Conservation (phyloP, 2,888 invertebrate genomes). For the Ernsta delagoae region DNA sequence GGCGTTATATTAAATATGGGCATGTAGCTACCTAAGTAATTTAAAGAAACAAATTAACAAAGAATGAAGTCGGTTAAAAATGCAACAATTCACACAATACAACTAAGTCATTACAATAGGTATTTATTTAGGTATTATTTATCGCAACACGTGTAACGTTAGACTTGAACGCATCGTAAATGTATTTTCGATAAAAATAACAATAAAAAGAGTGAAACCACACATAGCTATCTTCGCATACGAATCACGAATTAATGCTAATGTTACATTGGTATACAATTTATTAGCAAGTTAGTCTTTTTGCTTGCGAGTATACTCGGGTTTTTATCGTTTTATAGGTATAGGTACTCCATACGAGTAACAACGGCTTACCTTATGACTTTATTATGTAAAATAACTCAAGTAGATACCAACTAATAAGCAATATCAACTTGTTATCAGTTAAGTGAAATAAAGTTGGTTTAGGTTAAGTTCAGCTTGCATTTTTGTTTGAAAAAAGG, state of each 20-base stretch:
- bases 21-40: no score
- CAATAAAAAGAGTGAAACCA: conserved; percentile 10
- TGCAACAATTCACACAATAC: no score
- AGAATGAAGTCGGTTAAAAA: no score
- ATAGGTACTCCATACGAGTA: background rate
- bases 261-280: conserved; percentile 4
- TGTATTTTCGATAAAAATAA: background rate
- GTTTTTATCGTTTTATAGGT: background rate
- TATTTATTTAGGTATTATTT: background rate
- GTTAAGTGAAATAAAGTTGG: background rate
- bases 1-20: no score
- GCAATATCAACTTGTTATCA: background rate
- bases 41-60: no score
- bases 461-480: background rate
- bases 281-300: background rate
- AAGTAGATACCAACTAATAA: no score
- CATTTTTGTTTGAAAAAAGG: no score
- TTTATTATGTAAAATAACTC: conserved; percentile 7
- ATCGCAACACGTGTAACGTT: background rate
- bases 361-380: background rate
- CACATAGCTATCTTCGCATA: conserved; percentile 13
- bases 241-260: conserved; percentile 27
- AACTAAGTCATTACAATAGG: no score
- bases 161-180: background rate
- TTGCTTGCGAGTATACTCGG: background rate